A percentile compares a stretch with the other conserved stretches of the same genome.
These are phyloP conservation scores for Pimephales promelas DNA, from an alignment of 2,113 vertebrate species.

Conservation along the genomic window DNA sequence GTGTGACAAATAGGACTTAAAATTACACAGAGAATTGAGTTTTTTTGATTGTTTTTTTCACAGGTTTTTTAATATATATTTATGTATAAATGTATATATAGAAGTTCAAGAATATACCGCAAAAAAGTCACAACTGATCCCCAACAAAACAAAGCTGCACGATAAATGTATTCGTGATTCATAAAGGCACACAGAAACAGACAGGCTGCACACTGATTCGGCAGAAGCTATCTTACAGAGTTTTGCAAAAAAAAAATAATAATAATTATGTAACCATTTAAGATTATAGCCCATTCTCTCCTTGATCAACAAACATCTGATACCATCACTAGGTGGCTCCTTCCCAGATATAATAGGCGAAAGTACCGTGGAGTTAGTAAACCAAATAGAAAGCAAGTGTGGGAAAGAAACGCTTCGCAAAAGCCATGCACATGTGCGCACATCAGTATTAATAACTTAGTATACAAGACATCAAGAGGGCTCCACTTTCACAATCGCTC, in stretches of 20 bases:
- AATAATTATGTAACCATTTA: too few relatives aligned
- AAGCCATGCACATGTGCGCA: constrained; percentile 30
- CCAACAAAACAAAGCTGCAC: constrained; percentile 77
- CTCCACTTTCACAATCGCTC: not conserved
- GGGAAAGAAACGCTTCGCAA: not conserved
- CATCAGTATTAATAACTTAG: constrained; percentile 20
- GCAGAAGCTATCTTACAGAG: constrained; percentile 79
- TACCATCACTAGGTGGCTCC: constrained; percentile 18
- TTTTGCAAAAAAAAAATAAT: too few relatives aligned
- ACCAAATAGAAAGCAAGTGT: constrained; percentile 2
- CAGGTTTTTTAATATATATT: constrained; percentile 69
- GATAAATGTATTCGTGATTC: constrained; percentile 76
- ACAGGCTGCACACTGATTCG: constrained; percentile 75
- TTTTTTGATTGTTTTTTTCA: constrained; percentile 40
- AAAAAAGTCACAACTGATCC: constrained; percentile 70
- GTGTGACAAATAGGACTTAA: constrained; percentile 70
- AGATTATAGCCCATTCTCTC: constrained; percentile 15
- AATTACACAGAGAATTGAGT: constrained; percentile 70
- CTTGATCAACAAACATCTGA: constrained; percentile 30
- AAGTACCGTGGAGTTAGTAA: constrained; percentile 8
- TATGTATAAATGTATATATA: constrained; percentile 55
- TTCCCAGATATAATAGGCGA: constrained; percentile 6
- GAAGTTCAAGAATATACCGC: constrained; percentile 69
- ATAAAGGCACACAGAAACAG: constrained; percentile 79
- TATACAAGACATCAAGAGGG: not conserved